Conservation (phyloP, 2,797 vertebrate genomes). For the Limnodromus scolopaceus region DNA sequence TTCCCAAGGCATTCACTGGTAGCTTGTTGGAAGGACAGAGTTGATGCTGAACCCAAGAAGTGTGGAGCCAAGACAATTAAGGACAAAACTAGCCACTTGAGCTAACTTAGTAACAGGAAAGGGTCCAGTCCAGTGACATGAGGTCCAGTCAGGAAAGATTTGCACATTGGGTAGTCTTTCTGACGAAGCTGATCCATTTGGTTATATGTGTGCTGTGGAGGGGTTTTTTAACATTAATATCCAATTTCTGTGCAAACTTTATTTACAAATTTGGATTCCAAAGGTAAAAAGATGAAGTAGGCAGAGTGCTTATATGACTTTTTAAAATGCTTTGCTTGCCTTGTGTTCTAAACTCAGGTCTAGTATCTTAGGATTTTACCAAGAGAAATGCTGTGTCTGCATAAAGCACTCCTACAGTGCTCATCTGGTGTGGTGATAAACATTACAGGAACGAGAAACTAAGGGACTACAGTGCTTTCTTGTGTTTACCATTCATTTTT, state of each 20-base stretch:
- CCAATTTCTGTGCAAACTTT: not conserved
- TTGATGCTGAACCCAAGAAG: not conserved
- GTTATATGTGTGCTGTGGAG: not conserved
- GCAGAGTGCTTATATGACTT: not conserved
- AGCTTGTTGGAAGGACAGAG: not conserved
- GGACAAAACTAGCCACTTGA: not conserved
- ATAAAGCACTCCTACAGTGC: not conserved
- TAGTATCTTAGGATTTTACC: not conserved
- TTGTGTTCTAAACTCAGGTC: not conserved
- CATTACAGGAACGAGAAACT: not conserved
- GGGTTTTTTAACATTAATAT: not conserved
- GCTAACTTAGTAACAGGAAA: not conserved
- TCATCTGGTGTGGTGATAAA: not conserved
- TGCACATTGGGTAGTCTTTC: not conserved
- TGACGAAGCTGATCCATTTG: not conserved
- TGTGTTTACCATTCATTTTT: not conserved
- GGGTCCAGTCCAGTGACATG: not conserved
- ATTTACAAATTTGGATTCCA: not conserved
- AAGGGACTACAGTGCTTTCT: not conserved
- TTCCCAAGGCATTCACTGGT: not conserved
- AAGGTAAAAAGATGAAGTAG: not conserved
- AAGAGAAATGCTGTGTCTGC: not conserved
- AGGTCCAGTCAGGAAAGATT: not conserved
- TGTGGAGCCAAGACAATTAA: not conserved
- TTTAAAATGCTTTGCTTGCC: not conserved